These are phyloP conservation scores for Limnodromus scolopaceus DNA, from an alignment of 2,797 vertebrate genomes.

Conservation along the genomic window DNA sequence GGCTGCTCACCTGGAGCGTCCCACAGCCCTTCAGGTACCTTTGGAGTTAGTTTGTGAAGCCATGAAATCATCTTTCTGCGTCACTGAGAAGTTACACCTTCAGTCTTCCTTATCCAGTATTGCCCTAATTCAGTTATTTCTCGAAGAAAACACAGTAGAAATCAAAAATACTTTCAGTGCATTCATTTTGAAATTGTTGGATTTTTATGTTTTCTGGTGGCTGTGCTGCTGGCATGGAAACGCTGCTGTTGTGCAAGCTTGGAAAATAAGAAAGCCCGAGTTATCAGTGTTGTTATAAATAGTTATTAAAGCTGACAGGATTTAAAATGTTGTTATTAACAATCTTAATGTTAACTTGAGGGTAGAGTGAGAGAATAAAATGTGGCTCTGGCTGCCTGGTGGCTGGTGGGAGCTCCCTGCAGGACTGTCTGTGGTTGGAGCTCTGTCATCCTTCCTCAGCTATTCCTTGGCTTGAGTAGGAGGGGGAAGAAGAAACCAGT, in stretches of 20 bases:
- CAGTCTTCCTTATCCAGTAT: not conserved
- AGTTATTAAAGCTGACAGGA: constrained; percentile 43
- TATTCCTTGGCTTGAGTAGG: not conserved
- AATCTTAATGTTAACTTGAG: constrained; percentile 29
- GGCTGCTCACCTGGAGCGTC: not conserved
- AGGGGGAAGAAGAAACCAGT: not conserved
- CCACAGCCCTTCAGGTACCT: not conserved
- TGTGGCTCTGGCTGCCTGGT: not conserved
- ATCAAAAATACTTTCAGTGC: not conserved
- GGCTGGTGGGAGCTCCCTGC: not conserved
- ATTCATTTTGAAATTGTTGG: not conserved
- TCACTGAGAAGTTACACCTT: not conserved
- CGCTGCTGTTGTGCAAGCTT: not conserved
- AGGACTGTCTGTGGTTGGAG: not conserved
- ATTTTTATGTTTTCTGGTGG: not conserved
- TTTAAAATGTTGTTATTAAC: constrained; percentile 46
- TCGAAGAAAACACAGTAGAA: not conserved
- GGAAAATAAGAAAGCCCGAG: constrained; percentile 4
- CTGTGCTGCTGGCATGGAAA: constrained; percentile 22
- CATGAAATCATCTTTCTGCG: not conserved
- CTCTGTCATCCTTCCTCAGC: not conserved
- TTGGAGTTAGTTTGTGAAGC: not conserved
- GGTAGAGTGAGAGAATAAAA: not conserved
- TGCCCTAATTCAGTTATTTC: not conserved
- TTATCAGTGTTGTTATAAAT: constrained; percentile 54